Conservation (phyloP, 35 echinoderm and acorn worm species). For the Lytechinus pictus region DNA sequence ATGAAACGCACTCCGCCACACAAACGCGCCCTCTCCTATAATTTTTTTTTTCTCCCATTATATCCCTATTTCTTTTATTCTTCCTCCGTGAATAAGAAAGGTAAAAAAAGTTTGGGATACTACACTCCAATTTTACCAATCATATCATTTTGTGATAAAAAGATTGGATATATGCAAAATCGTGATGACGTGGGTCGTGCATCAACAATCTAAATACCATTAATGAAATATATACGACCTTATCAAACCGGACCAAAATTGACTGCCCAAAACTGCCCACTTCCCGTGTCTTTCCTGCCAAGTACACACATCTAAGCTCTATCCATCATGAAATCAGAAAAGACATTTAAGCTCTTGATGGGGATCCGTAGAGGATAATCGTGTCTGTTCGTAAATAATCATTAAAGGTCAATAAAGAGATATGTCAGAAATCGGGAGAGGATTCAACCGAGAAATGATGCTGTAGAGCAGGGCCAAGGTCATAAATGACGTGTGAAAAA, state of each 20-base stretch:
- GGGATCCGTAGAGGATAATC: not conserved
- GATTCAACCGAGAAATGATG: not conserved
- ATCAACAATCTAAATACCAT: not conserved
- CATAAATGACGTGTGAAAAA: too few relatives aligned
- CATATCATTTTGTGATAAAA: not conserved
- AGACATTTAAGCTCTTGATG: not conserved
- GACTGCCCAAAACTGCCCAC: constrained; percentile 27
- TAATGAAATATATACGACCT: not conserved
- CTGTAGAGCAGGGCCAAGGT: too few relatives aligned
- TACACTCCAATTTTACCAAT: not conserved
- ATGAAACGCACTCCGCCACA: too few relatives aligned
- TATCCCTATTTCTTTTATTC: too few relatives aligned
- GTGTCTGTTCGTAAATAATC: not conserved
- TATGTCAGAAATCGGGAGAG: not conserved
- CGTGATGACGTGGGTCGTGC: constrained; percentile 15
- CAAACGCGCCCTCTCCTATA: too few relatives aligned
- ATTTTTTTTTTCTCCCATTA: too few relatives aligned
- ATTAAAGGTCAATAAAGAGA: not conserved
- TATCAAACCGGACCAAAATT: not conserved
- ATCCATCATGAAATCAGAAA: not conserved
- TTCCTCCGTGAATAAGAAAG: too few relatives aligned
- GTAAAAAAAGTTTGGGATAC: too few relatives aligned
- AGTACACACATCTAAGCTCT: not conserved
- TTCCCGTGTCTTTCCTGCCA: not conserved
- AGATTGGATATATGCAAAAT: not conserved